Conservation (phyloP, 2,888 invertebrate genomes). For the Drepana falcataria region DNA sequence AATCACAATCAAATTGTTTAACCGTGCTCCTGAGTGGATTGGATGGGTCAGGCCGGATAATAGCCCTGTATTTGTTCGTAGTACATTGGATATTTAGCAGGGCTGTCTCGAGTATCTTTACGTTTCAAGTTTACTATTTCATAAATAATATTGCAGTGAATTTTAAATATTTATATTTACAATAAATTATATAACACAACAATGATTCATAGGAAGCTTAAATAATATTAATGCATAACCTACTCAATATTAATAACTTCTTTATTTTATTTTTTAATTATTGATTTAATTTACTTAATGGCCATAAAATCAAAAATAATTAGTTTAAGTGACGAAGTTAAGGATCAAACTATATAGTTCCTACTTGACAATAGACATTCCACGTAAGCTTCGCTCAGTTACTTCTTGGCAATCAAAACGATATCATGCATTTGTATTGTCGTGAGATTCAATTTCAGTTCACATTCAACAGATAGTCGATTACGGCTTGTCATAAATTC, state of each 20-base stretch:
- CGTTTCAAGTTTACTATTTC: neutral
- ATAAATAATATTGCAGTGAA: too few species aligned
- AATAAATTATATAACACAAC: too few species aligned
- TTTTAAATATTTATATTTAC: neutral
- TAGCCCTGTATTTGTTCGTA: conserved; percentile 25
- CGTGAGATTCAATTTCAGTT: conserved; percentile 19
- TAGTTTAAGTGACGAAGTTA: too few species aligned
- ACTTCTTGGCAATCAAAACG: conserved; percentile 7
- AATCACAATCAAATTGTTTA: conserved; percentile 54
- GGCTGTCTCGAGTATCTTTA: conserved; percentile 5
- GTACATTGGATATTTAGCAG: conserved; percentile 13
- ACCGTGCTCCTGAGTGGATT: conserved; percentile 39
- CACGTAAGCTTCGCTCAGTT: neutral
- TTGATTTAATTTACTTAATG: too few species aligned
- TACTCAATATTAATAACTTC: too few species aligned
- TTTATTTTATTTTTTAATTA: too few species aligned
- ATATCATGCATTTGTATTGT: conserved; percentile 11
- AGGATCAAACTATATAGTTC: too few species aligned
- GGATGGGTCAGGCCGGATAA: conserved; percentile 29
- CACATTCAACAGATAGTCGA: conserved; percentile 58
- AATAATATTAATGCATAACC: too few species aligned
- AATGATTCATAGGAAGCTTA: too few species aligned
- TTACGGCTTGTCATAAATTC: conserved; percentile 49
- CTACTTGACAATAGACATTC: too few species aligned
- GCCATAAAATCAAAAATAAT: too few species aligned